A percentile compares a stretch with the other conserved stretches of the same genome.
Evolutionary conservation across 2,797 vertebrate species (phyloP).

Genomic region (Acipenser ruthenus): DNA sequence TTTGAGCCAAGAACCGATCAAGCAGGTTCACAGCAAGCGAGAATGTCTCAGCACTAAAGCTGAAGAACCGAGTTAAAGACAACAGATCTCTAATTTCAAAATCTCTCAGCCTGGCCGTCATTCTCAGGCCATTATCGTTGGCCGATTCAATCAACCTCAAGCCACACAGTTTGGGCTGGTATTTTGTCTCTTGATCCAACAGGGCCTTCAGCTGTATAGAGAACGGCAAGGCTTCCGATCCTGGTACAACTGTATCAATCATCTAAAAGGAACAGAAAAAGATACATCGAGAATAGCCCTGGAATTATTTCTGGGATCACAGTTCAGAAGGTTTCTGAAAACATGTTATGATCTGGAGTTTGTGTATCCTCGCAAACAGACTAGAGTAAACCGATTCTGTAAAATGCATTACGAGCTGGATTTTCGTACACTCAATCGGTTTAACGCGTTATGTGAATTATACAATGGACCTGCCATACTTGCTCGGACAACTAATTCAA

Average conservation of each 20-base stretch:
- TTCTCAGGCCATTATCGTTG: slow-evolving; percentile 82
- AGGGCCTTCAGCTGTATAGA: slow-evolving; percentile 69
- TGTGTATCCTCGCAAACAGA: no score
- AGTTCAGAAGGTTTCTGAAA: no score
- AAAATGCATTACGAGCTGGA: no score
- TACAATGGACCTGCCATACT: no score
- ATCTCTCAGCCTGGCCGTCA: slow-evolving; percentile 80
- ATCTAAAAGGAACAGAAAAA: slow-evolving; percentile 56
- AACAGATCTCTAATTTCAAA: slow-evolving; percentile 90
- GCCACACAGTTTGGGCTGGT: slow-evolving; percentile 80
- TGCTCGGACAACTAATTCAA: no score
- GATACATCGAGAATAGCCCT: no score
- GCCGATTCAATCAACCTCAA: slow-evolving; percentile 77
- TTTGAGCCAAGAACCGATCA: slow-evolving; percentile 84
- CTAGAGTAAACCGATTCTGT: no score
- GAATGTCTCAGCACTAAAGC: slow-evolving; percentile 82
- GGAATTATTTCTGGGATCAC: no score
- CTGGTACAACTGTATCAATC: slow-evolving; percentile 66
- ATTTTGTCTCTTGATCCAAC: slow-evolving; percentile 71
- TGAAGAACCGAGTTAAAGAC: slow-evolving; percentile 87
- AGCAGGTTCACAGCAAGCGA: slow-evolving; percentile 81
- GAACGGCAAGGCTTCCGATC: slow-evolving; percentile 51
- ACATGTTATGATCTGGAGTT: no score
- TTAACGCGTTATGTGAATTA: no score
- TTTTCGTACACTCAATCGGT: no score